These are phyloP conservation scores for Pristionchus entomophagus DNA, from an alignment of 2,888 invertebrate species.

Conservation along the genomic window DNA sequence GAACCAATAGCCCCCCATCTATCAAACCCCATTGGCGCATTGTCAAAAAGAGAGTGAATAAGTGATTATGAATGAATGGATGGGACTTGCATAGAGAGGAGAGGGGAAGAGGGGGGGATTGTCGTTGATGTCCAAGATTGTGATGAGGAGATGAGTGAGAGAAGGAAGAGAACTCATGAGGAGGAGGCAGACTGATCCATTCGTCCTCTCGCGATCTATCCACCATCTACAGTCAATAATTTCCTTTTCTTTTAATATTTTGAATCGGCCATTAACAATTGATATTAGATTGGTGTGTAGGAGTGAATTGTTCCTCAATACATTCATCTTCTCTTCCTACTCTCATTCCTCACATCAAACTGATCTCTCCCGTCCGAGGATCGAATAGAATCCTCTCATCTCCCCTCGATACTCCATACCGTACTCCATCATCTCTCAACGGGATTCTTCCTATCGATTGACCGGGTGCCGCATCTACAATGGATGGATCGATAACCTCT, in stretches of 20 bases:
- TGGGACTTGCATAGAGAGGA: neutral
- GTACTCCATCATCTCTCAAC: neutral
- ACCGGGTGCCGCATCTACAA: constrained; percentile 37
- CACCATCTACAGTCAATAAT: neutral
- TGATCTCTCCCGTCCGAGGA: constrained; percentile 14
- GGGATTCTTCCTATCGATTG: constrained; percentile 30
- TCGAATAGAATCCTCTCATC: constrained; percentile 18
- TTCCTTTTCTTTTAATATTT: neutral
- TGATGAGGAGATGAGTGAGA: neutral
- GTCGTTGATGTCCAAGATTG: neutral
- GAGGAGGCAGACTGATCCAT: constrained; percentile 4
- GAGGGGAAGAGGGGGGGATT: neutral
- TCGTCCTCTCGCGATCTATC: neutral
- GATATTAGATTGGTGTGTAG: neutral
- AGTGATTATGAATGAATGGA: neutral
- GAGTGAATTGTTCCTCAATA: too few species aligned
- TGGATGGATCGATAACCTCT: neutral
- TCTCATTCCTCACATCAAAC: constrained; percentile 2
- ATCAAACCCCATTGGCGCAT: neutral
- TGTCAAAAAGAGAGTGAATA: neutral
- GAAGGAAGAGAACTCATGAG: neutral
- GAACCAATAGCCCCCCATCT: neutral
- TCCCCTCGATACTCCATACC: constrained; percentile 23
- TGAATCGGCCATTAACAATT: too few species aligned
- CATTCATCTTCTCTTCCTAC: too few species aligned